Base-by-base conservation (phyloP, 2,113 vertebrate species). In the Reinhardtius hippoglossoides region DNA sequence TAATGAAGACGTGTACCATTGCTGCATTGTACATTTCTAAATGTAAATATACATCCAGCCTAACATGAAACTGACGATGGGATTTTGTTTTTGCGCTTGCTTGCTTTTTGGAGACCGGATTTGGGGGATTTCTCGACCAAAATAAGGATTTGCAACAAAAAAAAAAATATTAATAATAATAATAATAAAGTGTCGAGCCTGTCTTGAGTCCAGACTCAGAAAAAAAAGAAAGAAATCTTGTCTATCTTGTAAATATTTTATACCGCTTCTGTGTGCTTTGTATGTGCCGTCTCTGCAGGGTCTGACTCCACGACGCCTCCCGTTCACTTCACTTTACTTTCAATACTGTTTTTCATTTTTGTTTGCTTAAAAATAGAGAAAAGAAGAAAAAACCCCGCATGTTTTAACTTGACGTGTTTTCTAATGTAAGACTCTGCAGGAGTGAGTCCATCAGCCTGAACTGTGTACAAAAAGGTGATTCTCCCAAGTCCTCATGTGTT, bases 1-100 rank as follows among this genome's bases (percentile, higher is more conserved):
- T 86, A 81, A 93, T 92, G 92, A 93, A 94, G 90, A 93, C 86
- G 86, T 88, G 90, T 92, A 88, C 91, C 86, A 80, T 91, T 88
- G 86, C 86, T 92, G 88, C 91, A 84, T 71, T 93, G 92, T 94
- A 93, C 71, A 93, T 90, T 90, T 80, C 56, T 77, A 75, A 73
- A 70, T 91, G 88, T 91, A 78, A 80, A 91, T 87, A 92, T 82
- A 88, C 75, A 88, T 78, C 71, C 80, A 86, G 88, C 80, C 57
- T 88, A 82, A 87, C 85, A 81, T 87, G 83, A 89, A 87, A 92
- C 76, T 78, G 71, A 90, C 75, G 71, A 70, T 81, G 84, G 87
- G 82, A 82, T 74, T 85, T 80, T 71, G 83, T 57, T 69, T 71
- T 21, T 74, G 81, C 60, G 78, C 73, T 88, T 83, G 78, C 82